These are phyloP conservation scores for Melanotaenia parkinsoni DNA, from an alignment of 2,797 vertebrate genomes.

Conservation along the genomic window DNA sequence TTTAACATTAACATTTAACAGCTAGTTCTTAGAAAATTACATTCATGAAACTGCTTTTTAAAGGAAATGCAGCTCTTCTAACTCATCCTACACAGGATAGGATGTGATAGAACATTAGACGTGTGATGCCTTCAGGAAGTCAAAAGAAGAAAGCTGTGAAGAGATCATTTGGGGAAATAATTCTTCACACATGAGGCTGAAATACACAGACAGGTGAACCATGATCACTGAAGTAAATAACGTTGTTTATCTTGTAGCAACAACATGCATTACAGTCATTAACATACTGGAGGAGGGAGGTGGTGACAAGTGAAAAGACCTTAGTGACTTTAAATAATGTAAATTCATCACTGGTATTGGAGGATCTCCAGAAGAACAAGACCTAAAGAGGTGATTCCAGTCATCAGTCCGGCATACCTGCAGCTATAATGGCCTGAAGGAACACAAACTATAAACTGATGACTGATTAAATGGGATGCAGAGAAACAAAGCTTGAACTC, in stretches of 20 bases:
- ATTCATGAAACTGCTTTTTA: constrained; percentile 34
- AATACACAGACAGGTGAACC: background rate
- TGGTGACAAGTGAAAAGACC: background rate
- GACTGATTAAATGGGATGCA: background rate
- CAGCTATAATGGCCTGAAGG: background rate
- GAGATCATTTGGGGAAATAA: constrained; percentile 1
- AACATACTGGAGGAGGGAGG: background rate
- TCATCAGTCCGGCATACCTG: background rate
- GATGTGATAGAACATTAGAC: constrained; percentile 46
- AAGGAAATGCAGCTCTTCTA: constrained; percentile 45
- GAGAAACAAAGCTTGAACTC: background rate
- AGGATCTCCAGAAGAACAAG: background rate
- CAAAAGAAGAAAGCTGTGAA: constrained; percentile 19
- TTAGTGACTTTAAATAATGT: background rate
- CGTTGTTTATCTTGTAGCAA: background rate
- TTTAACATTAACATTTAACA: constrained; percentile 41
- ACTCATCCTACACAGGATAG: constrained; percentile 30
- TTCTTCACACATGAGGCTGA: background rate
- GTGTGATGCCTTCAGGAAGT: constrained; percentile 11
- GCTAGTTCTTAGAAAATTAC: constrained; percentile 49
- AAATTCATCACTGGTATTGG: background rate
- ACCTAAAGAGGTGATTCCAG: background rate
- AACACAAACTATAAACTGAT: background rate
- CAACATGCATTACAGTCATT: background rate
- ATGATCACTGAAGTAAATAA: background rate